Percentiles rank a stretch among this genome's conserved stretches.
phyloP scores from a whole-genome alignment of 2,888 invertebrate genomes.

The Phengaris alcon region DNA sequence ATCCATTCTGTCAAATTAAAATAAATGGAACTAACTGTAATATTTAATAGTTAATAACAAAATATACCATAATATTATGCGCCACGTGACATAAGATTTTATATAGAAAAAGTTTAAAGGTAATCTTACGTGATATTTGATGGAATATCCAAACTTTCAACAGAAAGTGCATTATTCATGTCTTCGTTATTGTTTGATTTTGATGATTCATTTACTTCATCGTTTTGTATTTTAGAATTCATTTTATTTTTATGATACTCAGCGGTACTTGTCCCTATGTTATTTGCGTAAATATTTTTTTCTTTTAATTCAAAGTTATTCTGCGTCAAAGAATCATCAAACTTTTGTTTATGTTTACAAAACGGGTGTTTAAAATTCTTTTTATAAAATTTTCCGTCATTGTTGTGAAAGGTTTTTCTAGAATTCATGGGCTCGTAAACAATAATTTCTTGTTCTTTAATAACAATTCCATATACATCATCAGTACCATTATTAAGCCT shows the following conservation, averaged over 20 bases:
- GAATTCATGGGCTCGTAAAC: constrained; percentile 51
- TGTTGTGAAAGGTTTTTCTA: constrained; percentile 56
- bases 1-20: background rate
- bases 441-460: constrained; percentile 54
- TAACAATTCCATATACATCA: constrained; percentile 47
- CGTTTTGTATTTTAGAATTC: background rate
- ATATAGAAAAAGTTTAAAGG: background rate
- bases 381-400: constrained; percentile 52
- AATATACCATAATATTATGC: too few species aligned
- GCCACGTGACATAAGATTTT: too few species aligned
- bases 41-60: too few species aligned
- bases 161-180: background rate
- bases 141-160: background rate
- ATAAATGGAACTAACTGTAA: too few species aligned
- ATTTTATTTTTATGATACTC: background rate
- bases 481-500: constrained; percentile 31
- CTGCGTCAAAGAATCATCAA: constrained; percentile 49
- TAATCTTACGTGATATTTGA: background rate
- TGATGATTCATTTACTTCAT: background rate
- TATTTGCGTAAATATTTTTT: background rate
- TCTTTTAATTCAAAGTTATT: background rate
- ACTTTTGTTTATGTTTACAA: constrained; percentile 55
- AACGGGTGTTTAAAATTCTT: constrained; percentile 58
- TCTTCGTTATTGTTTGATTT: background rate
- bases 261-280: background rate